Base-by-base conservation (phyloP, 1,140 invertebrate genomes). In the Drosophila lacertosa region DNA sequence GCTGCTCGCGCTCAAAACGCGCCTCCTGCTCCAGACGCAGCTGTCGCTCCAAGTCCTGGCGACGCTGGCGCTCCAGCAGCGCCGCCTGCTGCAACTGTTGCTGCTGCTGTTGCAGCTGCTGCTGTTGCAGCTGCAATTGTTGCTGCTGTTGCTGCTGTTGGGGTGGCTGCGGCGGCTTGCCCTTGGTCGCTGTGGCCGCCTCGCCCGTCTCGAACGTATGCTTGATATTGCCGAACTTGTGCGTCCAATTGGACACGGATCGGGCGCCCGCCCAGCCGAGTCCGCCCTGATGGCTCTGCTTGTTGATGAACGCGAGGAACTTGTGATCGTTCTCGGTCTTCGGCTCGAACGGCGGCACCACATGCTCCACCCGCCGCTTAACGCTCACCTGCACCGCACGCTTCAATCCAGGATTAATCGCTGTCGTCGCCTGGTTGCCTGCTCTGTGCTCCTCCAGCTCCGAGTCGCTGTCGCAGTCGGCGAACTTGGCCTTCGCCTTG, bases 291-390 rank as follows among this genome's bases (percentile, higher is more conserved):
- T 94, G 91, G 89, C 93, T 94, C 71, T 96, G 95, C 78, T 95
- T 96, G 58, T 94, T 95, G 72, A 97, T 95, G 63, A 97, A 95
- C 0, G 96, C 96, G 29, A 97, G 89, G 76, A 97, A 97, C 89
- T 97, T 97, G 26, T 94, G 93, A 91, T 97, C 96, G 63, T 96
- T 97, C 55, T 96, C 96, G 0, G 96, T 97, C 90, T 95, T 96
- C 0, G 96, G 95, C 72, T 95, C 93, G 74, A 97, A 96, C 0
- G 93, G 92, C 0, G 95, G 95, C 4, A 95, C 93, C 7, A 92
- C 92, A 33, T 90, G 92, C 68, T 51, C 81, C 37, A 57, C 78
- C 74, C 22, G 64, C 13, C 83, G 67, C 55, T 92, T 93, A n/a
- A 92, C 92, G 24, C 93, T 92, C 0, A 94, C 93, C 65, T 93